Conservation (phyloP, 2,797 vertebrate genomes). For the Allobates femoralis region DNA sequence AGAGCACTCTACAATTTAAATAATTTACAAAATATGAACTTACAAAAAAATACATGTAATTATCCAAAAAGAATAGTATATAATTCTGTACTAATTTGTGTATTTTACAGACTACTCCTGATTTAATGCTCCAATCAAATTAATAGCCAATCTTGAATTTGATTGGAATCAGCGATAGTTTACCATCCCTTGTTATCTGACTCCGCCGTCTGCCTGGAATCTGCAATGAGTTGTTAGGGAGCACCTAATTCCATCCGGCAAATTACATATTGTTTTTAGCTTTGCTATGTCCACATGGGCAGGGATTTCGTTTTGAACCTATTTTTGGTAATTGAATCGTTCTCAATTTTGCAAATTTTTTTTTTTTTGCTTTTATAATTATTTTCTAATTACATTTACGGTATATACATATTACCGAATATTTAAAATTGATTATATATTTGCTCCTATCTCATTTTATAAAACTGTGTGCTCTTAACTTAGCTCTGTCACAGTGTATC, state of each 20-base stretch:
- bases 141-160: conserved; percentile 65
- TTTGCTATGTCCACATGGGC: conserved; percentile 37
- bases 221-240: conserved; percentile 58
- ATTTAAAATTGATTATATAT: background rate
- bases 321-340: background rate
- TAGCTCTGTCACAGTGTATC: background rate
- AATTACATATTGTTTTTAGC: conserved; percentile 33
- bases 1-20: conserved; percentile 64
- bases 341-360: background rate
- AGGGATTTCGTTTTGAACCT: background rate
- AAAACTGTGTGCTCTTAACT: background rate
- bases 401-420: background rate
- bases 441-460: background rate
- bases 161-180: conserved; percentile 64
- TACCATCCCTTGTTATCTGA: conserved; percentile 63
- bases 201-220: conserved; percentile 57
- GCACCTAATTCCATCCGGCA: conserved; percentile 40
- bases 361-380: background rate
- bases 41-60: conserved; percentile 64
- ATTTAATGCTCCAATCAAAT: conserved; percentile 64
- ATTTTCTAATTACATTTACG: background rate
- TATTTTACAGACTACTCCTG: conserved; percentile 64
- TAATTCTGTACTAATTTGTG: conserved; percentile 62
- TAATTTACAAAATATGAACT: conserved; percentile 65
- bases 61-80: conserved; percentile 63